Conservation (phyloP, 2,888 invertebrate species). For the Digitonthophagus gazella region DNA sequence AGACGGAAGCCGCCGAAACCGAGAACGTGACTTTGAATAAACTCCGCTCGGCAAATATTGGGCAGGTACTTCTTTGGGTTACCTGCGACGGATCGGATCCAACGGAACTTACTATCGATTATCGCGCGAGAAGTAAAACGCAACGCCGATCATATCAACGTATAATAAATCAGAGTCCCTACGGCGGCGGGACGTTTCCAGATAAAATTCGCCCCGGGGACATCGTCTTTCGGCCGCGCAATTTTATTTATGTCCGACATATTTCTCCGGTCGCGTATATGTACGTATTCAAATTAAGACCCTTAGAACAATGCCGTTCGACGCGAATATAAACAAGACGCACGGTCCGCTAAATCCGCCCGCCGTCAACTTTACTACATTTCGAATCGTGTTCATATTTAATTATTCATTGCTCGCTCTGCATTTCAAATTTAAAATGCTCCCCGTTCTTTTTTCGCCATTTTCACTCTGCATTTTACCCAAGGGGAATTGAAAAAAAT, state of each 20-base stretch:
- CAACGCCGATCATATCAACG: neutral
- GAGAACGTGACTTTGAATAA: constrained; percentile 51
- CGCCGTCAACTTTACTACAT: constrained; percentile 4
- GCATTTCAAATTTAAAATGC: neutral
- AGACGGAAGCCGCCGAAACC: constrained; percentile 51
- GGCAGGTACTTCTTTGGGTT: constrained; percentile 49
- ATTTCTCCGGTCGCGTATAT: constrained; percentile 43
- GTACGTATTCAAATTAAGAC: constrained; percentile 16
- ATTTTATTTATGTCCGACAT: constrained; percentile 48
- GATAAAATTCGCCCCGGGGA: constrained; percentile 35
- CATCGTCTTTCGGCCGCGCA: constrained; percentile 36
- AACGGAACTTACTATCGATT: constrained; percentile 26
- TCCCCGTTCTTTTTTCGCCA: neutral
- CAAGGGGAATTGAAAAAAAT: neutral
- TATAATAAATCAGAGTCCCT: neutral
- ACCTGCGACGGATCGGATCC: constrained; percentile 47
- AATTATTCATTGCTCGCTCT: neutral
- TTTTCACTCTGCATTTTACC: neutral
- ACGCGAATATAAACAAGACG: constrained; percentile 16
- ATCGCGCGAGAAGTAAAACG: neutral
- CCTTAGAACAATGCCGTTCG: constrained; percentile 3
- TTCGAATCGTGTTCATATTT: neutral
- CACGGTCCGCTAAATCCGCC: constrained; percentile 3
- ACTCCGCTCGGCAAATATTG: constrained; percentile 50
- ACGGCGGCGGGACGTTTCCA: neutral